Evolutionary conservation across 2,888 invertebrate species (phyloP), one percentile per base, ranked within the genome.

Genomic region (Taphrorychus bicolor): DNA sequence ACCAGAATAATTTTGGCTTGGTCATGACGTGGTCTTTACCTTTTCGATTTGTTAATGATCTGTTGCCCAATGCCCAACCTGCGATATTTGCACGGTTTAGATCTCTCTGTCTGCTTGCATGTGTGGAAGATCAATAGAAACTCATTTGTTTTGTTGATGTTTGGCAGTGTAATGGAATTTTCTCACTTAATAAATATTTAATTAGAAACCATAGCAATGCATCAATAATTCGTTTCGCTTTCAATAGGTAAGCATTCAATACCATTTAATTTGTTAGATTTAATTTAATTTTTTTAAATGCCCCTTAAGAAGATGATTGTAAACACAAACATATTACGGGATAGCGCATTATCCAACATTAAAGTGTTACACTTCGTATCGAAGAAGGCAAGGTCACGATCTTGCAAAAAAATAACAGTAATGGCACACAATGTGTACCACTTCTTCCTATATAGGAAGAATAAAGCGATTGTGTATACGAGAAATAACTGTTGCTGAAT

Each of bases 341-440:
- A n/a, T n/a, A n/a, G n/a, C n/a, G n/a, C 48, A 48, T 48, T 9
- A 3, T 14, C 2, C 32, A 32, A 32, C 32, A 9, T 9, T 14
- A 16, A 48, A 48, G 18, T 17, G 16, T 48, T 48, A n/a, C 9
- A 48, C 16, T 14, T 16, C 14, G 9, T 48, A 7, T 48, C 48
- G 14, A 48, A 48, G 21, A 52, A 18, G 52, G 53, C 53, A 53
- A 53, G 53, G 53, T 53, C 23, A 53, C 16, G 14, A 23, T 53
- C 53, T 53, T 22, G 53, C 23, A 18, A 19, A 16, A n/a, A 22
- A 53, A 53, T 14, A 53, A 23, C 53, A 14, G 23, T 23, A 53
- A 53, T 48, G 24, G 53, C 53, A 23, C 19, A 53, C 53, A 53
- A 53, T 53, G 53, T 53, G 53, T 22, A 17, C 53, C 23, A 53